Conservation (phyloP, 2,797 vertebrate species). For the Muscicapa comitata region DNA sequence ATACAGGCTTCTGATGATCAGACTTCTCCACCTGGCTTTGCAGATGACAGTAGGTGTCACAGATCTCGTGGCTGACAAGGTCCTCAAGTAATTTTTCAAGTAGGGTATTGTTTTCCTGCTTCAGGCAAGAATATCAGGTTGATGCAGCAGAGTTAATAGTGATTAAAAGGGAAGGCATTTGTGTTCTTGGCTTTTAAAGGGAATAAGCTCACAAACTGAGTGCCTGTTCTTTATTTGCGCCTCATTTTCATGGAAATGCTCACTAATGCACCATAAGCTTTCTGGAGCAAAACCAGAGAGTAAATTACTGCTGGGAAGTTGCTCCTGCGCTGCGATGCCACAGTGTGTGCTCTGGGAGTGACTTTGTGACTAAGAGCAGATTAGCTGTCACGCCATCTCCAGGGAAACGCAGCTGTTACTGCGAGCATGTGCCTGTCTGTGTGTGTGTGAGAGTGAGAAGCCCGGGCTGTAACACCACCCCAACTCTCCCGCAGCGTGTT, state of each 20-base stretch:
- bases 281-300: neutral
- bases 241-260: neutral
- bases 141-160: neutral
- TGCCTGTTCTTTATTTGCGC: neutral
- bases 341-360: neutral
- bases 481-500: slow-evolving; percentile 78
- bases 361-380: neutral
- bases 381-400: neutral
- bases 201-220: neutral
- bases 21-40: neutral
- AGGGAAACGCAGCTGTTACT: neutral
- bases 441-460: neutral
- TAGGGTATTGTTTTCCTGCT: neutral
- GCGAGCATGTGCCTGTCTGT: rapidly evolving
- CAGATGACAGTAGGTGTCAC: neutral
- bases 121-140: neutral
- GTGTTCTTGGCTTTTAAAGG: neutral
- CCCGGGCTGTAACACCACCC: rapidly evolving
- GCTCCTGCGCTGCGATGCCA: neutral
- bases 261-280: neutral
- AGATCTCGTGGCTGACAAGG: neutral
- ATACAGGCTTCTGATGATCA: neutral
- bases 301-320: neutral
- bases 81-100: neutral
- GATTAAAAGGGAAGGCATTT: neutral